Base-by-base conservation (phyloP, 2,888 invertebrate species). In the Ochropacha duplaris region DNA sequence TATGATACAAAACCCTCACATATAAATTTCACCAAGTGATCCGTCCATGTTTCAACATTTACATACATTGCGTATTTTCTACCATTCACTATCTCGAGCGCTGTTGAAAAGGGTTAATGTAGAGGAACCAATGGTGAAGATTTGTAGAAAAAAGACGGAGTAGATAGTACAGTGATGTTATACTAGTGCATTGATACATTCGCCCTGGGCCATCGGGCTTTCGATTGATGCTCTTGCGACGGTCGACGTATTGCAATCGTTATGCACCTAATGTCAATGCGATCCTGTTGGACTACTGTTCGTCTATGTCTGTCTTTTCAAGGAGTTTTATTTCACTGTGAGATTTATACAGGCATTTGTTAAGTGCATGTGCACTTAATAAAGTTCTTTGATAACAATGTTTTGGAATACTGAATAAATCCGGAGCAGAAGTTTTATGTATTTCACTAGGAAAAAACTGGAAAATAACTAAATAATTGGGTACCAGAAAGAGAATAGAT, bases 181-280 rank as follows among this genome's bases (percentile, higher is more conserved):
- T 71, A 75, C 70, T 61, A 71, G 69, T 77, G 81, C 83, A 81
- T 83, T 89, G 88, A 90, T 87, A 82, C 86, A 91, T 88, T 77
- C 78, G 84, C 81, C 76, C 75, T 78, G 90, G 84, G 86, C 88
- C 90, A 68, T 66, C 76, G 90, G 81, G 86, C 72, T 72, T 71
- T 73, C 78, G 90, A 92, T 92, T 90, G 90, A 92, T 92, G 90
- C 72, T 65, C 71, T 73, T 71, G 76, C 81, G 82, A 84, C 81
- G 72, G 80, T 69, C 76, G 81, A 92, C 87, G 87, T 88, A 91
- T 92, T 85, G 88, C 88, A 80, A 79, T 90, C 92, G 90, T 91
- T 92, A 90, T 87, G 84, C 79, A 82, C 80, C 87, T 87, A 90
- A 90, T 88, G 90, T 88, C 88, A 87, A 83, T 87, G 82, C 83